Base-by-base conservation (phyloP, 2,113 vertebrate genomes). In the Panthera leo region DNA sequence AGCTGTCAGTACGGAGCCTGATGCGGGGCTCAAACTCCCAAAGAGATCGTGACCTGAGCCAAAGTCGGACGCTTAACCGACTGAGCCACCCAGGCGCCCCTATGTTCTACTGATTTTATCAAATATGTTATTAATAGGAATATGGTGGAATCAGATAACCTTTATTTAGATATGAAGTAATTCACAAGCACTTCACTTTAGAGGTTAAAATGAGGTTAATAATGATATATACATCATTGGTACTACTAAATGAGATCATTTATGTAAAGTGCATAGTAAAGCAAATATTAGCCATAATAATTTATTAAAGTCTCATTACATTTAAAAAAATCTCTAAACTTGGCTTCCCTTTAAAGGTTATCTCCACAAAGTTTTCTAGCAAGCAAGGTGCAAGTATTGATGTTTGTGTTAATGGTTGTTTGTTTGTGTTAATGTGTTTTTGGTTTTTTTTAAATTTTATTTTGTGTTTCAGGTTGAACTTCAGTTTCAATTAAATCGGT, bases 401-500 rank as follows among this genome's bases (percentile, higher is more conserved):
- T 88, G 23, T 80, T 95, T 87, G 27, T 31, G 8, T 78, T 82
- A 42, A 8, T 95, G 53, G 58, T 61, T 61, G 58, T 61, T 61
- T 23, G 58, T 55, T 55, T 55, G 15, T 9, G 8, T 61, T 61
- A 23, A 21, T 58, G 55, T 19, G 58, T 45, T 45, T 45, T 42
- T 58, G 5, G 23, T 61, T 8, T 2, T 19, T 97, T 96, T 67
- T 19, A 12, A 2, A 36, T 1, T 73, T 96, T 2, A 3, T 96
- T 98, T 98, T 98, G 51, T 91, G 8, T 96, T 98, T 95, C 98
- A 99, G 99, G 99, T 99, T 98, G 99, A 99, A 98, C 99, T 99
- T 96, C 99, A 99, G 99, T 99, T 99, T 98, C 99, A 99, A 96
- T 97, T 99, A 98, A 99, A 99, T 98, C 99, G 99, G 93, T 99